These are phyloP conservation scores for Blastobasis adustella DNA, from an alignment of 2,888 invertebrate genomes.

Conservation along the genomic window DNA sequence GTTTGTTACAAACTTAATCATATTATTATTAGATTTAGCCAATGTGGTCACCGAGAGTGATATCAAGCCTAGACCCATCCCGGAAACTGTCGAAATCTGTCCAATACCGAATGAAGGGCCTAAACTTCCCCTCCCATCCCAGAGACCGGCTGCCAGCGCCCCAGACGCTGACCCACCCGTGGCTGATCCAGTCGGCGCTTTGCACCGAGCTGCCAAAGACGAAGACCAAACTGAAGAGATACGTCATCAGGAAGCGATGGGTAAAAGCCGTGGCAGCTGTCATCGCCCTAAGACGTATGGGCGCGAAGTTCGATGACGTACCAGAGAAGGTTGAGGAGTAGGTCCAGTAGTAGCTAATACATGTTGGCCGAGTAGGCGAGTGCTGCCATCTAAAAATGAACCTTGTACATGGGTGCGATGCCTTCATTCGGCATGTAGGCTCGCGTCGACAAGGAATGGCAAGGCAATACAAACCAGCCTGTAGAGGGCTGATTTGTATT, in stretches of 20 bases:
- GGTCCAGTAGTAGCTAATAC: background rate
- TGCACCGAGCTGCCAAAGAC: conserved; percentile 82
- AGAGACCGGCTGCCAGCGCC: conserved; percentile 84
- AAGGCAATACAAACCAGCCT: no score
- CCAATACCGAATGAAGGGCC: conserved; percentile 12
- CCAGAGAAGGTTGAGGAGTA: conserved; percentile 22
- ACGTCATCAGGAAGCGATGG: conserved; percentile 93
- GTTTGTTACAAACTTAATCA: no score
- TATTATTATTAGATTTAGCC: no score
- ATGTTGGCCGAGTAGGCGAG: background rate
- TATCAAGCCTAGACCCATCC: no score
- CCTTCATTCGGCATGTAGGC: no score
- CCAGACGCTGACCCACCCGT: conserved; percentile 84
- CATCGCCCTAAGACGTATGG: conserved; percentile 90
- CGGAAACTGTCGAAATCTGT: no score
- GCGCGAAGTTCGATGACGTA: conserved; percentile 80
- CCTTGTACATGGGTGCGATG: no score
- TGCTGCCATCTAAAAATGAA: no score
- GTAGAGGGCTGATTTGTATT: no score
- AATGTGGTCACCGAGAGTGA: no score
- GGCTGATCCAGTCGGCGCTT: conserved; percentile 80
- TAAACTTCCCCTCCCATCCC: conserved; percentile 20
- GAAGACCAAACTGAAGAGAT: conserved; percentile 87
- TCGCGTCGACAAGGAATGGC: no score
- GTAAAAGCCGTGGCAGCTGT: conserved; percentile 92